A percentile compares a stretch with the other conserved stretches of the same genome.
Conservation (phyloP, 2,888 invertebrate genomes). For the Spicauda simplicius region DNA sequence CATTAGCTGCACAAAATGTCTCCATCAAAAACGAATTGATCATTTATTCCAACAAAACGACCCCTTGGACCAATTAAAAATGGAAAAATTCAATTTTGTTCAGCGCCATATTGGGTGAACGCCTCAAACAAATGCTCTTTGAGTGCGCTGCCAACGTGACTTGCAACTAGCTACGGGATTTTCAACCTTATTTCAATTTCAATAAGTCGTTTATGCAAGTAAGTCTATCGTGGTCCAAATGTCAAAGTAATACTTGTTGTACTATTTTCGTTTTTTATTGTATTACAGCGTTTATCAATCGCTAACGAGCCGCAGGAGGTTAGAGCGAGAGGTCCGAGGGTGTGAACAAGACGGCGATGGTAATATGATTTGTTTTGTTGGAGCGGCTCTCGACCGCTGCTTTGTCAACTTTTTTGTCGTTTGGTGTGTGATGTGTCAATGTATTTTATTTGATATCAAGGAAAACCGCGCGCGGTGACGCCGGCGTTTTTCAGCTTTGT, state of each 20-base stretch:
- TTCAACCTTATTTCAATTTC: constrained; percentile 39
- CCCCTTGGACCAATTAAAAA: constrained; percentile 72
- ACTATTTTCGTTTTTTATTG: constrained; percentile 75
- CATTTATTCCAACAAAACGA: constrained; percentile 41
- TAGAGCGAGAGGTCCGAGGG: constrained; percentile 53
- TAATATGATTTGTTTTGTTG: constrained; percentile 36
- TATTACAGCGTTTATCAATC: constrained; percentile 75
- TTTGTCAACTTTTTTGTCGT: constrained; percentile 6
- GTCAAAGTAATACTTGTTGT: constrained; percentile 70
- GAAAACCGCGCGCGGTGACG: background rate
- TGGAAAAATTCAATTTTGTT: constrained; percentile 75
- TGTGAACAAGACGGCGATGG: constrained; percentile 48
- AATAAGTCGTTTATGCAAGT: constrained; percentile 36
- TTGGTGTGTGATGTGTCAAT: background rate
- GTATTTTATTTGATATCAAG: background rate
- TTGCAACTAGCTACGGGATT: constrained; percentile 38
- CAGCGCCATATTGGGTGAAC: constrained; percentile 77
- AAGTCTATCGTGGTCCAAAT: constrained; percentile 46
- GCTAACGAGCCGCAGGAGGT: constrained; percentile 79
- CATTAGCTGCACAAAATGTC: constrained; percentile 45
- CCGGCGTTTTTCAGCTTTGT: background rate
- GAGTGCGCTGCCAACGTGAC: constrained; percentile 22
- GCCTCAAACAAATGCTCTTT: constrained; percentile 79
- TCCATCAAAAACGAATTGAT: constrained; percentile 45
- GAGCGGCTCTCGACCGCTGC: constrained; percentile 26